Percentiles rank a stretch among this genome's conserved stretches.
These are phyloP conservation scores for Formica aserva DNA, from an alignment of 2,888 invertebrate genomes.

Conservation along the genomic window DNA sequence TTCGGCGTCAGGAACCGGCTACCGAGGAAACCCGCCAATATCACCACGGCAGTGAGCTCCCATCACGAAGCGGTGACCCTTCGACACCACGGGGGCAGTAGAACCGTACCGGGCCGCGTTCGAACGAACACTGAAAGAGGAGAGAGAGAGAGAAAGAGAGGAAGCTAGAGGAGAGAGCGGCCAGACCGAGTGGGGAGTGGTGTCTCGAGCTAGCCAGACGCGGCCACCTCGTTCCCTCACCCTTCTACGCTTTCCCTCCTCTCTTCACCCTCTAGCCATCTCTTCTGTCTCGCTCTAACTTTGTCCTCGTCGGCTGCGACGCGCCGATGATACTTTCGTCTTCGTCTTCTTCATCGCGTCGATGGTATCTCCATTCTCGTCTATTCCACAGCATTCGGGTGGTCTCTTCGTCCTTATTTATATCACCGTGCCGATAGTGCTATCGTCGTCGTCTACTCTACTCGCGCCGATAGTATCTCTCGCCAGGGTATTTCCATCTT, in stretches of 20 bases:
- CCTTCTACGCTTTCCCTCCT: constrained; percentile 15
- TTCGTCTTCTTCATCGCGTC: background rate
- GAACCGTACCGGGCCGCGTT: constrained; percentile 82
- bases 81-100: constrained; percentile 70
- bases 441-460: constrained; percentile 21
- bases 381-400: background rate
- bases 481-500: background rate
- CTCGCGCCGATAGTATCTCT: background rate
- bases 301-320: constrained; percentile 27
- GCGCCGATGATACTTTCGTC: constrained; percentile 20
- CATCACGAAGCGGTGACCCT: constrained; percentile 78
- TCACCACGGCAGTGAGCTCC: constrained; percentile 77
- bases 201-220: constrained; percentile 75
- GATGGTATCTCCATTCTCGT: constrained; percentile 37
- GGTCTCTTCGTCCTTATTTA: constrained; percentile 8
- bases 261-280: constrained; percentile 42
- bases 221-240: constrained; percentile 71
- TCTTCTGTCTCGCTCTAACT: background rate
- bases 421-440: background rate
- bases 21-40: constrained; percentile 77
- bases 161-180: constrained; percentile 61
- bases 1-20: constrained; percentile 71
- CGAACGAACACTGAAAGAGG: constrained; percentile 83
- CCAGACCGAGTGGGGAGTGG: constrained; percentile 61
- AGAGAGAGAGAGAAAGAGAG: constrained; percentile 68